Conservation (phyloP, 2,113 vertebrate genomes). For the Ameiurus melas region DNA sequence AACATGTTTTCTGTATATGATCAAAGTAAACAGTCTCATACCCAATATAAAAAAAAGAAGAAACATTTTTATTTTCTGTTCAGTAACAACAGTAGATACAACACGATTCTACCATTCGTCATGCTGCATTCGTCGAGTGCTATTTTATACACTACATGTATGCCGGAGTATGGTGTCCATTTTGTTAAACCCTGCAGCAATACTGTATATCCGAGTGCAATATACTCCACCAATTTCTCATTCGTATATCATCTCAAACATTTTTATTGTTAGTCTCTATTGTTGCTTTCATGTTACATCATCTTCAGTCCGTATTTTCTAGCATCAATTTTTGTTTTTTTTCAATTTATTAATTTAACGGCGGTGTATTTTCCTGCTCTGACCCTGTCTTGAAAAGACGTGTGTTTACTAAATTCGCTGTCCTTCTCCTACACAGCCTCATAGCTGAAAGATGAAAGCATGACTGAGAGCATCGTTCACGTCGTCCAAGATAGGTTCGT, state of each 20-base stretch:
- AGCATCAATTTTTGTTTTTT: not conserved
- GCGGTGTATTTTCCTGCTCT: conserved; percentile 59
- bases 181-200: too few species aligned
- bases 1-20: too few species aligned
- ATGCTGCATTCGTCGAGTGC: too few species aligned
- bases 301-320: not conserved
- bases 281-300: not conserved
- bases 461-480: conserved; percentile 70
- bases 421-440: conserved; percentile 67
- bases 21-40: too few species aligned
- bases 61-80: too few species aligned
- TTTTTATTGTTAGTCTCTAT: not conserved
- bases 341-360: conserved; percentile 11
- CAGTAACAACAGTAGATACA: too few species aligned
- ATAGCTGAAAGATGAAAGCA: conserved; percentile 83
- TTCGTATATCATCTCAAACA: not conserved
- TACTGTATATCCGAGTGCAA: not conserved
- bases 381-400: conserved; percentile 63
- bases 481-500: conserved; percentile 68
- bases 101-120: too few species aligned
- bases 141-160: too few species aligned
- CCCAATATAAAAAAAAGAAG: too few species aligned
- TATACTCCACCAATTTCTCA: not conserved
- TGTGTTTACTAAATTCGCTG: conserved; percentile 75
- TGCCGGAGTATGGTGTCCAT: too few species aligned